These are phyloP conservation scores for Oryzias dopingdopingensis DNA, from an alignment of 2,797 vertebrate genomes.

Conservation along the genomic window DNA sequence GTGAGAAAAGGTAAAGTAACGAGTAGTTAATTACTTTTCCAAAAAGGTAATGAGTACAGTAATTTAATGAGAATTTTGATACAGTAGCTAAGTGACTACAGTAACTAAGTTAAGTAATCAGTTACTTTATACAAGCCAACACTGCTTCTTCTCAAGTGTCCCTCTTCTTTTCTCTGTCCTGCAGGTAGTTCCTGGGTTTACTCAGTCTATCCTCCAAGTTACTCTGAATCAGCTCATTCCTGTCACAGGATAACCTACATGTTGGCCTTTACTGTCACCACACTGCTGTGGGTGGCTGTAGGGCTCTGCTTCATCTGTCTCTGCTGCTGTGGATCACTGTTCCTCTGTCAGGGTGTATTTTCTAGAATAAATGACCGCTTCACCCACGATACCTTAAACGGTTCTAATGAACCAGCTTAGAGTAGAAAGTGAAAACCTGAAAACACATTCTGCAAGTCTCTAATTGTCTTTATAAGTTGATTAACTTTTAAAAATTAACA, in stretches of 20 bases:
- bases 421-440: slow-evolving; percentile 43
- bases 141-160: not conserved
- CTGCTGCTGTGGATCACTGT: slow-evolving; percentile 23
- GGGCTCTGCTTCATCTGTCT: slow-evolving; percentile 4
- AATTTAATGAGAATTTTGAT: no score
- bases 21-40: no score
- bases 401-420: not conserved
- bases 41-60: no score
- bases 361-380: not conserved
- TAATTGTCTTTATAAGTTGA: no score
- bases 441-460: no score
- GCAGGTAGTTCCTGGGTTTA: slow-evolving; percentile 63
- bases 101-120: no score
- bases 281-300: slow-evolving; percentile 37
- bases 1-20: no score
- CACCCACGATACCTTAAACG: slow-evolving; percentile 42
- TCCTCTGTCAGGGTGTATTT: slow-evolving; percentile 20
- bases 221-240: slow-evolving; percentile 10
- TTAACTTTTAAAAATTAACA: no score
- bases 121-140: no score
- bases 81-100: no score
- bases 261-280: slow-evolving; percentile 62
- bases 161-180: slow-evolving; percentile 16
- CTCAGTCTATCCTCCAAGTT: slow-evolving; percentile 51
- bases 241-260: slow-evolving; percentile 55